phyloP scores from a whole-genome alignment of 1,140 invertebrate genomes.

The Trichoplusia ni region DNA sequence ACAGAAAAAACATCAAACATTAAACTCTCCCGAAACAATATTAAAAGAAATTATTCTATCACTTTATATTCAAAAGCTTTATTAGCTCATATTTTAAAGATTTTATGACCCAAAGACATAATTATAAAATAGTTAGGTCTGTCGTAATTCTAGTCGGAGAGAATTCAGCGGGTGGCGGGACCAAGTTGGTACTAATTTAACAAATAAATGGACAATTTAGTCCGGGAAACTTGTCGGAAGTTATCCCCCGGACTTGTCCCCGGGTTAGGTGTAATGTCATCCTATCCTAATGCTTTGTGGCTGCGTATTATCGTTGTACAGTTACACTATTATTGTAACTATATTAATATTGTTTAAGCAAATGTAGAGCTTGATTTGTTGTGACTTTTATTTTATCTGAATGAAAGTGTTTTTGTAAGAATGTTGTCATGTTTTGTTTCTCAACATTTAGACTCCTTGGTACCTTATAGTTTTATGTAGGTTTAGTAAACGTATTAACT shows the following conservation, averaged over 20 bases:
- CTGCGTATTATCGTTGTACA: slow-evolving; percentile 12
- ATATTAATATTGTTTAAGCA: too few species aligned
- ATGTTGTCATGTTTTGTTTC: too few species aligned
- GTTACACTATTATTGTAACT: not conserved
- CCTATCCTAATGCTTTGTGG: slow-evolving; percentile 20
- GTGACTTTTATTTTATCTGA: too few species aligned
- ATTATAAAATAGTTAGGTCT: slow-evolving; percentile 40
- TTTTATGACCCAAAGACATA: slow-evolving; percentile 34
- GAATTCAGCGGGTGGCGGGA: slow-evolving; percentile 6
- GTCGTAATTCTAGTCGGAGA: slow-evolving; percentile 29
- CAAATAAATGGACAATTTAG: slow-evolving; percentile 49
- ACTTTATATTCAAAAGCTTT: not conserved
- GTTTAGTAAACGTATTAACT: too few species aligned
- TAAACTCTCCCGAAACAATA: too few species aligned
- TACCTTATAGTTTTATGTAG: too few species aligned
- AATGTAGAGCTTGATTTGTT: too few species aligned
- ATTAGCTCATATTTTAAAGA: slow-evolving; percentile 19
- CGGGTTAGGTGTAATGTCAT: slow-evolving; percentile 29
- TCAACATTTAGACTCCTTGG: too few species aligned
- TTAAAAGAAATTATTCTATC: slow-evolving; percentile 18
- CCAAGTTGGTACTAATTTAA: slow-evolving; percentile 41
- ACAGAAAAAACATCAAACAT: too few species aligned
- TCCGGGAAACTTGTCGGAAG: slow-evolving; percentile 37
- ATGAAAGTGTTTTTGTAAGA: too few species aligned
- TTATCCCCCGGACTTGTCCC: slow-evolving; percentile 30